Evolutionary conservation across 2,797 vertebrate genomes (phyloP).

Genomic region (Platalea minor): DNA sequence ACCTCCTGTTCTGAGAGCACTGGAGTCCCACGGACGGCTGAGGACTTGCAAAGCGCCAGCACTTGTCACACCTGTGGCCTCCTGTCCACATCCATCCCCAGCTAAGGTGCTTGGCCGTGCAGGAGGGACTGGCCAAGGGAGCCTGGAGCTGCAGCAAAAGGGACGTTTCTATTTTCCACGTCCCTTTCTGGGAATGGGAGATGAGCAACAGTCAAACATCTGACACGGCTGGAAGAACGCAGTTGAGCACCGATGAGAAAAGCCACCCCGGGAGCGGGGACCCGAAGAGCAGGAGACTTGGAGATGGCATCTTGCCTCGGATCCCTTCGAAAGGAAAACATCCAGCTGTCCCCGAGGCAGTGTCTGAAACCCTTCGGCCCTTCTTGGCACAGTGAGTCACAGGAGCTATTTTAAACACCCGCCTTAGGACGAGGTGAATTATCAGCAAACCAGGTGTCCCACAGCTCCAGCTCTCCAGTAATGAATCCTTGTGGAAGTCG

Average conservation of each 20-base stretch:
- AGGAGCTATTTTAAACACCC: conserved; percentile 4
- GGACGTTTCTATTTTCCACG: not conserved
- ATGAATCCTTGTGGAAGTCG: not conserved
- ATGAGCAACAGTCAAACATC: not conserved
- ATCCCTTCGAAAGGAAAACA: not conserved
- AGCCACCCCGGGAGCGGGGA: not conserved
- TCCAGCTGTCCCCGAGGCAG: not conserved
- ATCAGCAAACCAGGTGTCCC: conserved; percentile 7
- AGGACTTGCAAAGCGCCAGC: not conserved
- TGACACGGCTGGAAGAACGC: not conserved
- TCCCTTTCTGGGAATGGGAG: not conserved
- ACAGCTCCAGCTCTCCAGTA: not conserved
- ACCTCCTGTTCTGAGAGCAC: not conserved
- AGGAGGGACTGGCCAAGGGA: not conserved
- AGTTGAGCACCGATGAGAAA: not conserved
- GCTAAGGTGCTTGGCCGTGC: not conserved
- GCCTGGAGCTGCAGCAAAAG: not conserved
- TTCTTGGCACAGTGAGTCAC: conserved; percentile 2
- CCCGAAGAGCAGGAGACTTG: not conserved
- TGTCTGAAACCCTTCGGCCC: not conserved
- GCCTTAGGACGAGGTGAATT: not conserved
- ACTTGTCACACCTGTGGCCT: not conserved
- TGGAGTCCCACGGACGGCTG: not conserved
- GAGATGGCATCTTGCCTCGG: not conserved
- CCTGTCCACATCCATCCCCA: not conserved